Evolutionary conservation across 2,797 vertebrate species (phyloP).

Genomic region (Graptemys geographica): DNA sequence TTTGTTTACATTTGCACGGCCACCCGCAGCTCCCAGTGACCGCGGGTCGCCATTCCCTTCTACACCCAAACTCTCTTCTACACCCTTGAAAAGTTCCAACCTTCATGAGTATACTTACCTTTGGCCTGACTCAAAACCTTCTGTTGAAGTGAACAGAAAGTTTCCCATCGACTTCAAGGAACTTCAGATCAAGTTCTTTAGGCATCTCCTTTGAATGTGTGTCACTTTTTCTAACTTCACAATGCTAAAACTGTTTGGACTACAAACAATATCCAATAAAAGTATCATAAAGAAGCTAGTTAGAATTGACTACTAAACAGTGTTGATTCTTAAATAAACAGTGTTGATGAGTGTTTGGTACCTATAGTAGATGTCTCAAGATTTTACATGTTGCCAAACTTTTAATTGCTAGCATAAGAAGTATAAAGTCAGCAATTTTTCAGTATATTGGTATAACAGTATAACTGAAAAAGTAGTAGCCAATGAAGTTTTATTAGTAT

Average conservation of each 20-base stretch:
- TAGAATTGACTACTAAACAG: not conserved
- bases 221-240: fast-evolving
- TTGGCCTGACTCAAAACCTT: not conserved
- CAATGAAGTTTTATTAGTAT: not conserved
- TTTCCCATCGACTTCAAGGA: not conserved
- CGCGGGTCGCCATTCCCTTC: no score
- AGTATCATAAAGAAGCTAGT: fast-evolving
- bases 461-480: not conserved
- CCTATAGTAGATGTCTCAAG: not conserved
- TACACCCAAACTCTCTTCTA: not conserved
- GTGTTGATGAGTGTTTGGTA: fast-evolving
- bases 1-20: no score
- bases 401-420: not conserved
- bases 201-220: no score
- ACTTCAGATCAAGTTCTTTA: not conserved
- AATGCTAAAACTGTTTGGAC: not conserved
- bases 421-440: fast-evolving
- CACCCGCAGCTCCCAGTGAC: no score
- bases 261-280: not conserved
- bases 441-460: not conserved
- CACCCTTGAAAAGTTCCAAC: not conserved
- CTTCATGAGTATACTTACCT: not conserved
- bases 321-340: not conserved
- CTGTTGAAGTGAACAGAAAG: not conserved
- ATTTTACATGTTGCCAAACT: not conserved